phyloP scores from a whole-genome alignment of 2,888 invertebrate species.

The Athalia circularis region DNA sequence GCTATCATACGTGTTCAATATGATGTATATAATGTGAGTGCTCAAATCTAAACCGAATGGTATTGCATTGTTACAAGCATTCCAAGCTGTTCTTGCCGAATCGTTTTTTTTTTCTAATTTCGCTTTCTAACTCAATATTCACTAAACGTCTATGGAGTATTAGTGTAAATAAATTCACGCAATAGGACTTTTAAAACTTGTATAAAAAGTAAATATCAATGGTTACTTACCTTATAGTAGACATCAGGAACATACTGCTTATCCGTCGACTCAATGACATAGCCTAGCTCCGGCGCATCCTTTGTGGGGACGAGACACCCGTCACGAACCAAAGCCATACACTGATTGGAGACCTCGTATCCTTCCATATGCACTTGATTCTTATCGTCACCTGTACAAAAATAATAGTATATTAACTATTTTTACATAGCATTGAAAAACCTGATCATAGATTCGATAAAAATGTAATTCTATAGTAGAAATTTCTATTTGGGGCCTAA shows the following conservation, averaged over 20 bases:
- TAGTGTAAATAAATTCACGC: too few relatives aligned
- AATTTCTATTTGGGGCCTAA: too few relatives aligned
- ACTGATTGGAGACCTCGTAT: constrained; percentile 99
- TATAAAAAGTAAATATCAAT: background rate
- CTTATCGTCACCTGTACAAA: constrained; percentile 84
- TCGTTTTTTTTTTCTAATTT: too few relatives aligned
- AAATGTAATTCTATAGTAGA: constrained; percentile 22
- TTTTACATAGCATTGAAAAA: too few relatives aligned
- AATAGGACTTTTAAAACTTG: too few relatives aligned
- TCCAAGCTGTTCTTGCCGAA: too few relatives aligned
- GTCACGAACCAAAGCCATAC: constrained; percentile 96
- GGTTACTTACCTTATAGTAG: constrained; percentile 90
- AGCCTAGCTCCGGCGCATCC: constrained; percentile 97
- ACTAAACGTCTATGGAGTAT: too few relatives aligned
- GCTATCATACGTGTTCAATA: background rate
- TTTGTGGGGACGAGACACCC: constrained; percentile 95
- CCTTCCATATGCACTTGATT: constrained; percentile 99
- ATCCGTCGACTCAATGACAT: constrained; percentile 93
- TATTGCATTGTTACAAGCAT: too few relatives aligned
- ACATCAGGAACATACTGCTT: constrained; percentile 99
- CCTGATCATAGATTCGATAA: background rate
- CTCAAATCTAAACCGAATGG: background rate
- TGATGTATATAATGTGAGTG: too few relatives aligned
- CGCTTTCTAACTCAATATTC: too few relatives aligned
- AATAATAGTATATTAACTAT: background rate